phyloP scores from a whole-genome alignment of 2,113 vertebrate genomes.

The Eolophus roseicapilla region DNA sequence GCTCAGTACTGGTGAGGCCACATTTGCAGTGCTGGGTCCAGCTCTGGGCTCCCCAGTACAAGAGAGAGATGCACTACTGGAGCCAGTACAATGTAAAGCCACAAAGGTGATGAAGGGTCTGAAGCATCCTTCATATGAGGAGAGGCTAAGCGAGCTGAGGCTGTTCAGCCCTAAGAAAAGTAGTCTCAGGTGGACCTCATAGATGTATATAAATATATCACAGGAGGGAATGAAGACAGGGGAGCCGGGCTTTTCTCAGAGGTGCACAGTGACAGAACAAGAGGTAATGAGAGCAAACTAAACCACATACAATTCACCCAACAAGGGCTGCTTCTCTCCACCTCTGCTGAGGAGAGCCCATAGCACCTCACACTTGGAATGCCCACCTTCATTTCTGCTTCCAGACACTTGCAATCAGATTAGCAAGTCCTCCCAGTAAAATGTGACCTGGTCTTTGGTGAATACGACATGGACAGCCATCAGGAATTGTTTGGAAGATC shows the following conservation, averaged over 20 bases:
- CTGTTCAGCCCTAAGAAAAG: not conserved
- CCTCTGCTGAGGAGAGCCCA: not conserved
- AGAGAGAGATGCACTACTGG: not conserved
- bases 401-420: not conserved
- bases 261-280: not conserved
- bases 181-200: not conserved
- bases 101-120: not conserved
- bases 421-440: not conserved
- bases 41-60: not conserved
- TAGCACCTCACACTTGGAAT: accelerated
- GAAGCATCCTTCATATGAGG: not conserved
- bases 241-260: not conserved
- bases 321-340: not conserved
- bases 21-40: not conserved
- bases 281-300: not conserved
- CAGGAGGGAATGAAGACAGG: not conserved
- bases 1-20: not conserved
- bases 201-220: not conserved
- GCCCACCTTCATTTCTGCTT: not conserved
- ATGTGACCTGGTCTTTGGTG: not conserved
- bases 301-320: not conserved
- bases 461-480: not conserved
- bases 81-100: not conserved
- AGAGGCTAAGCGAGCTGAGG: not conserved
- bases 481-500: not conserved